Evolutionary conservation across 1,140 invertebrate genomes (phyloP).

Genomic region (Hydropsyche tenuis): DNA sequence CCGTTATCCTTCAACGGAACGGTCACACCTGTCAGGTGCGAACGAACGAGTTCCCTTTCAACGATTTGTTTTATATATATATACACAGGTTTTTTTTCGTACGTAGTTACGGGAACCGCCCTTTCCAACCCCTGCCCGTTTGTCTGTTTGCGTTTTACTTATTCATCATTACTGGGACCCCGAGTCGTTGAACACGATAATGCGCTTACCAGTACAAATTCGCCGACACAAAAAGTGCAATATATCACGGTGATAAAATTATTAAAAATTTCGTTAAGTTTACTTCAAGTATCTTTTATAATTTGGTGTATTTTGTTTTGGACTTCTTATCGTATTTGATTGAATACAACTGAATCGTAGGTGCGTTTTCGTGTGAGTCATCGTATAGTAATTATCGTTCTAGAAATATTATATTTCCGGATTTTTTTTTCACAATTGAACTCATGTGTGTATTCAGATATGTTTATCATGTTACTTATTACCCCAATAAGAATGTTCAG

Average conservation of each 20-base stretch:
- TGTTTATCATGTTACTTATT: constrained; percentile 18
- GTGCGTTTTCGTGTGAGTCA: too few relatives aligned
- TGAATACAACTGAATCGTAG: too few relatives aligned
- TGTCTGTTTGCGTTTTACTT: constrained; percentile 18
- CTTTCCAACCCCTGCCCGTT: constrained; percentile 5
- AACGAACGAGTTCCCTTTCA: constrained; percentile 35
- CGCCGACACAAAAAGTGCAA: too few relatives aligned
- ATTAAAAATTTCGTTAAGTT: too few relatives aligned
- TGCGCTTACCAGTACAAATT: neutral
- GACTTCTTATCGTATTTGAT: too few relatives aligned
- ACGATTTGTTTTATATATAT: neutral
- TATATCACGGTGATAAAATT: too few relatives aligned
- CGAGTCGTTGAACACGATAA: constrained; percentile 11
- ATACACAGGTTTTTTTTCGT: neutral
- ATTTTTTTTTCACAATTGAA: too few relatives aligned
- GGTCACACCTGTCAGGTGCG: constrained; percentile 38
- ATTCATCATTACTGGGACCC: constrained; percentile 17
- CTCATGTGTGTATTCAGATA: neutral
- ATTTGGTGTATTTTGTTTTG: too few relatives aligned
- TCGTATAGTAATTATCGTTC: too few relatives aligned
- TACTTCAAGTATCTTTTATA: too few relatives aligned
- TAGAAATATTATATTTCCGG: too few relatives aligned
- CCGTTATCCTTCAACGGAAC: constrained; percentile 37
- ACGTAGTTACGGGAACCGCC: neutral
- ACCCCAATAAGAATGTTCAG: neutral